Evolutionary conservation across 2,113 vertebrate genomes (phyloP), one percentile per base, ranked within the genome.

Genomic region (Dendropsophus ebraccatus): DNA sequence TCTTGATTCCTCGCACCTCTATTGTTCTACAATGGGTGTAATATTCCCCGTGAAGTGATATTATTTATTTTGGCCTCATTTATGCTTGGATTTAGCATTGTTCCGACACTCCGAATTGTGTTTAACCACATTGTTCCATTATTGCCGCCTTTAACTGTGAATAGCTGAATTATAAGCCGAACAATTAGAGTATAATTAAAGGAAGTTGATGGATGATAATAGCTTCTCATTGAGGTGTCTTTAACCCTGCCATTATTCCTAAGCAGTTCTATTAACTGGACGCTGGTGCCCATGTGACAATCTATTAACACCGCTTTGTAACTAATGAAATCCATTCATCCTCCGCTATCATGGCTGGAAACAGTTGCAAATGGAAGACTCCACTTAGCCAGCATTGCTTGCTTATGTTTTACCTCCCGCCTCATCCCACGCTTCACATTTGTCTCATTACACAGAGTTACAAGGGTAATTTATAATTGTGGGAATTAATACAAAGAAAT

Each of bases 131-230:
- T 87, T 82, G 45, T 86, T 86, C 49, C 80, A 70, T 75, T 78
- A 60, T 19, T 72, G 11, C 78, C 41, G 50, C 74, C 16, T 65
- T 37, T 23, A 49, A 58, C 52, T 30, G 56, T 47, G 65, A 86
- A 81, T 21, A 50, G 77, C 41, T 87, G 45, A 12, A 60, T 56
- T 76, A 56, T 41, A 84, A 81, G 41, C 45, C 56, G 86, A 81
- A 62, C 2, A 85, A 76, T 85, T 49, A 37, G 47, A 35, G 72
- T 4, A 52, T 54, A 35, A 69, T 79, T 81, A 76, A 16, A 77
- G 47, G 56, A 88, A 89, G 80, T 30, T 28, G 4, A 80, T 87
- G 86, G 83, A 32, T 88, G 49, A 56, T 13, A 89, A 25, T 54
- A 56, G 14, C 30, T n/a, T 84, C 0, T 17, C 62, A 47, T 45